Evolutionary conservation across 1,140 invertebrate species (phyloP).

Genomic region (Drosophila kanapiae): DNA sequence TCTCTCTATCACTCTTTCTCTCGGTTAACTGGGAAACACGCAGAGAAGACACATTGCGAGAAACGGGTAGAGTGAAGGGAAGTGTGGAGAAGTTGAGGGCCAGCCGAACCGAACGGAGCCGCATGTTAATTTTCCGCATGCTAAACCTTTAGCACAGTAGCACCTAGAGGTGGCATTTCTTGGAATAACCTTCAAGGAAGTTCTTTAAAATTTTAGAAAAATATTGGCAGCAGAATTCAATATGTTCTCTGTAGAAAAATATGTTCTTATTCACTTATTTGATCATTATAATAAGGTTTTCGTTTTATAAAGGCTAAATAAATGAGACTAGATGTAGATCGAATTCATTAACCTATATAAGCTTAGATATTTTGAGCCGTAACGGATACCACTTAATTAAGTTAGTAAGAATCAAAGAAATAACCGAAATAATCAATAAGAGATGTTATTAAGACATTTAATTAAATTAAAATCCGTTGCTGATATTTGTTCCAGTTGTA

Average conservation of each 20-base stretch:
- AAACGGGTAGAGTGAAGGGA: slow-evolving; percentile 8
- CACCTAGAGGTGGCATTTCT: slow-evolving; percentile 44
- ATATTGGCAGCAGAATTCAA: background rate
- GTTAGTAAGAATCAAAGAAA: background rate
- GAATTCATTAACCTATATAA: background rate
- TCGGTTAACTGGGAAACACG: slow-evolving; percentile 51
- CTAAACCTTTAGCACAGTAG: slow-evolving; percentile 84
- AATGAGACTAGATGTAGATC: no score
- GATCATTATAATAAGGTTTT: background rate
- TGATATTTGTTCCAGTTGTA: background rate
- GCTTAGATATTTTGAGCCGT: background rate
- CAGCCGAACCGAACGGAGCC: slow-evolving; percentile 49
- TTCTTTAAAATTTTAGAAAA: background rate
- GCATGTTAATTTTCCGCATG: slow-evolving; percentile 84
- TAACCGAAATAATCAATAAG: background rate
- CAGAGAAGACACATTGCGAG: slow-evolving; percentile 24
- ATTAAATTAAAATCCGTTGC: background rate
- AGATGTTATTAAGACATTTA: background rate
- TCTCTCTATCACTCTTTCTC: slow-evolving; percentile 16
- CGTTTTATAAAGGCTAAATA: no score
- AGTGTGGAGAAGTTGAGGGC: slow-evolving; percentile 34
- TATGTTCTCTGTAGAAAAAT: no score
- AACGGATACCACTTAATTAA: background rate
- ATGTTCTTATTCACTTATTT: background rate
- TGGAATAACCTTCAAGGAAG: background rate